Evolutionary conservation across 2,113 vertebrate species (phyloP).

Genomic region (Seriola aureovittata): DNA sequence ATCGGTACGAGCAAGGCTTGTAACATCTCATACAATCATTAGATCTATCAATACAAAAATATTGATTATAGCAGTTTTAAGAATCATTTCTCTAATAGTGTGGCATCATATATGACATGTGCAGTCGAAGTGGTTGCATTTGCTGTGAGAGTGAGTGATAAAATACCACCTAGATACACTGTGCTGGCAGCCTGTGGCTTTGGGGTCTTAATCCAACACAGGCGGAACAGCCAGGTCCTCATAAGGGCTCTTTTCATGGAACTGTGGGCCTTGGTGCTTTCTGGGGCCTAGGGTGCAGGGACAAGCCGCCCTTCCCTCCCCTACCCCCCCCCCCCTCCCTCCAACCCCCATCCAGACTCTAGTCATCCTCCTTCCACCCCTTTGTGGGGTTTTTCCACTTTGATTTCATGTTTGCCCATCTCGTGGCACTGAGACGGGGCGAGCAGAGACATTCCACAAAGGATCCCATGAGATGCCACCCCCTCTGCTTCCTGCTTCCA

Average conservation of each 20-base stretch:
- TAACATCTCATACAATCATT: too few species aligned
- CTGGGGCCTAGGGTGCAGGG: slow-evolving; percentile 68
- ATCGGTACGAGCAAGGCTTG: too few species aligned
- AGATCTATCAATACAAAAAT: too few species aligned
- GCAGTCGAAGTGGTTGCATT: slow-evolving; percentile 6
- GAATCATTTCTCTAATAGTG: background rate
- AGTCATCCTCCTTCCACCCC: slow-evolving; percentile 80
- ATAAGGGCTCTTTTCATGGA: slow-evolving; percentile 82
- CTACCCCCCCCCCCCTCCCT: background rate
- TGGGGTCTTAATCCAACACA: slow-evolving; percentile 78
- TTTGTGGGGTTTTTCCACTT: slow-evolving; percentile 86
- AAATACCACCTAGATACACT: slow-evolving; percentile 65
- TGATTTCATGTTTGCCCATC: slow-evolving; percentile 85
- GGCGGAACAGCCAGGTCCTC: slow-evolving; percentile 81
- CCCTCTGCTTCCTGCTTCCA: slow-evolving; percentile 55
- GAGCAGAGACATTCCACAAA: slow-evolving; percentile 71
- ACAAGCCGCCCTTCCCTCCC: slow-evolving; percentile 48
- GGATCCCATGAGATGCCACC: slow-evolving; percentile 64
- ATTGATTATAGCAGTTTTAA: too few species aligned
- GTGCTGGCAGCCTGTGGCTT: slow-evolving; percentile 67
- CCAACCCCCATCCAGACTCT: slow-evolving; percentile 60
- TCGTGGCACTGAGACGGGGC: slow-evolving; percentile 65
- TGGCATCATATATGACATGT: background rate
- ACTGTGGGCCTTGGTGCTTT: slow-evolving; percentile 68
- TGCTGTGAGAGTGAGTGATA: slow-evolving; percentile 66